phyloP scores from a whole-genome alignment of 1,140 invertebrate species.

The Psilanteris sp. region DNA sequence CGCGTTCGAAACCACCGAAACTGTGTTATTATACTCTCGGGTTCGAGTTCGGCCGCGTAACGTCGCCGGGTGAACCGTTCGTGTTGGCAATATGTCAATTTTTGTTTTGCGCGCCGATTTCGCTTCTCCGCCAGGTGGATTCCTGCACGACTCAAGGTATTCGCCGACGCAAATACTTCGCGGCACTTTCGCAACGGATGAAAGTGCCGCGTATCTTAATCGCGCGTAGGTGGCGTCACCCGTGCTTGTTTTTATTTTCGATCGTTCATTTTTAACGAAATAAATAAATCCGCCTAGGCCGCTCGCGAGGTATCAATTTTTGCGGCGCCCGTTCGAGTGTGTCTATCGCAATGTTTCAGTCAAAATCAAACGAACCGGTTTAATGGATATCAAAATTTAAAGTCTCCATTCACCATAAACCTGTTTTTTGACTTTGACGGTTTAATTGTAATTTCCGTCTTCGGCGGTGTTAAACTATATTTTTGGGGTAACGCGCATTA shows the following conservation, averaged over 20 bases:
- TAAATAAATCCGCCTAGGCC: too few species aligned
- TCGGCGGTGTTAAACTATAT: too few species aligned
- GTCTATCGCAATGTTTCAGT: neutral
- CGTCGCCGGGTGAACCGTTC: slow-evolving; percentile 18
- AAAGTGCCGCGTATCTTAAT: slow-evolving; percentile 53
- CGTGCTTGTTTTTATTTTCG: neutral
- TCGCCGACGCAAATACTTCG: slow-evolving; percentile 72
- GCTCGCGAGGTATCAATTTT: too few species aligned
- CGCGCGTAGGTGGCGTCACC: slow-evolving; percentile 33
- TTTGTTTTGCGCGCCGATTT: slow-evolving; percentile 54
- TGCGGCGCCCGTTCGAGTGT: too few species aligned
- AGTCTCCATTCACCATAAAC: slow-evolving; percentile 1
- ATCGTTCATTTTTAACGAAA: slow-evolving; percentile 3
- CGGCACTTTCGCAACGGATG: slow-evolving; percentile 65
- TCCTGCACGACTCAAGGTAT: slow-evolving; percentile 62
- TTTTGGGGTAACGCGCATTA: too few species aligned
- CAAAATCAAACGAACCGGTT: slow-evolving; percentile 2
- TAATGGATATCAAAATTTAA: slow-evolving; percentile 1
- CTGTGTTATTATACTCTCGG: too few species aligned
- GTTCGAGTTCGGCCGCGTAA: too few species aligned
- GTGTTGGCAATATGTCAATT: slow-evolving; percentile 42
- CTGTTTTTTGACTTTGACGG: neutral
- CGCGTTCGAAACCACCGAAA: too few species aligned
- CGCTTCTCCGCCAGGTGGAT: slow-evolving; percentile 60
- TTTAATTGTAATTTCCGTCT: slow-evolving; percentile 11